Conservation (phyloP, 2,888 invertebrate species). For the Phyto melanocephala region DNA sequence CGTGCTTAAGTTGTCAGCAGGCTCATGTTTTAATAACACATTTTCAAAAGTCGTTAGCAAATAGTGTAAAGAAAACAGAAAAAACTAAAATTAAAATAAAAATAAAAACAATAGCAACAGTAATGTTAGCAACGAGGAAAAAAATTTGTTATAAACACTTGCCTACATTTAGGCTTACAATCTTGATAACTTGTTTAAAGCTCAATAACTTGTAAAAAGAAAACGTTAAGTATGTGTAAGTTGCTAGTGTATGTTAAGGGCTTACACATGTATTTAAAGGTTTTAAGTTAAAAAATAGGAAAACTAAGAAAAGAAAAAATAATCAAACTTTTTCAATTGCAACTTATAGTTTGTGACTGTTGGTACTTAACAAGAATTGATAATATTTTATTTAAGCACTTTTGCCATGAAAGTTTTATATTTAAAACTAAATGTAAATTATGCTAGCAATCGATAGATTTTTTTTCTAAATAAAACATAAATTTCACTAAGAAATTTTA, state of each 20-base stretch:
- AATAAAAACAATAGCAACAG: constrained; percentile 14
- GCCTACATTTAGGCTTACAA: constrained; percentile 65
- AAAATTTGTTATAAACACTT: constrained; percentile 50
- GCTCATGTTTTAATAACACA: constrained; percentile 51
- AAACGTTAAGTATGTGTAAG: constrained; percentile 29
- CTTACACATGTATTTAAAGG: neutral
- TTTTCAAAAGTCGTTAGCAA: constrained; percentile 55
- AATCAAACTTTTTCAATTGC: constrained; percentile 62
- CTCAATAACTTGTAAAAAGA: constrained; percentile 61
- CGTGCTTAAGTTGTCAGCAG: constrained; percentile 62
- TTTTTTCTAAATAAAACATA: too few relatives aligned
- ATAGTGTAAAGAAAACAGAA: constrained; percentile 13
- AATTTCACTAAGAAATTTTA: too few relatives aligned
- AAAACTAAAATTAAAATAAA: neutral
- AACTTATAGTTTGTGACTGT: constrained; percentile 15
- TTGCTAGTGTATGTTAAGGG: neutral
- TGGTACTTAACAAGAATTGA: constrained; percentile 1
- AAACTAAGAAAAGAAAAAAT: neutral
- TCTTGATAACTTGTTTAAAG: constrained; percentile 63
- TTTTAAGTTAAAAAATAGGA: neutral
- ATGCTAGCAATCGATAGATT: too few relatives aligned
- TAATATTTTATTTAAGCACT: neutral
- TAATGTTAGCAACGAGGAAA: neutral
- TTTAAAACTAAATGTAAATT: too few relatives aligned
- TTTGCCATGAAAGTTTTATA: neutral